Base-by-base conservation (phyloP, 2,797 vertebrate genomes). In the Ispidina picta region DNA sequence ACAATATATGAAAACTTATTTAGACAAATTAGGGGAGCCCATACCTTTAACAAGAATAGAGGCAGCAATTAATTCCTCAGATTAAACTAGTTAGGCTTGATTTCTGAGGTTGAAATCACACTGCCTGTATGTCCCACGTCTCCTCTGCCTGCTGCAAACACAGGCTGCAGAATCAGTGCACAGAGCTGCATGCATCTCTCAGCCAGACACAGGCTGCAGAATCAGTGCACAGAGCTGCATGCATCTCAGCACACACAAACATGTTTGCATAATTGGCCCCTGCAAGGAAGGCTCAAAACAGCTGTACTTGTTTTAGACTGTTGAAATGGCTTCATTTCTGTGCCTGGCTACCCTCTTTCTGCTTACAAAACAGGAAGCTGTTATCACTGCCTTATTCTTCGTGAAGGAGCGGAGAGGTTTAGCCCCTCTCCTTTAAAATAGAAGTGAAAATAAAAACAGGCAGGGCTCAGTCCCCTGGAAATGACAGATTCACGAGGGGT, bases 61-160 rank as follows among this genome's bases (percentile, higher is more conserved):
- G 83, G 52, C 76, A 86, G 71, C 92, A 84, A 84, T 95, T 94
- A 91, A 90, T 88, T 65, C 51, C 63, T 88, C 19, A 77, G 69
- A 83, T 94, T 90, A 88, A 93, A 94, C 81, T 71, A 65, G 88
- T 88, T 86, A 55, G 69, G n/a, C 89, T 91, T 92, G 83, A 84
- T 89, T 95, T 94, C 76, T 92, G 88, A 84, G 72, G 43, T 51
- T 84, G 91, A 83, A 93, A 84, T 94, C 58, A 12, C 35, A 15
- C 16, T 91, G 86, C 25, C 10, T 9, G 3, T 58, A 3, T 25
- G 60, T 62, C 59, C 21, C 2, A 0, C 70, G 59, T 89, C 64
- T 84, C 84, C 86, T 91, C 68, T 88, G 77, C 64, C 54, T 77
- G 48, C 54, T 68, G 8, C 82, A 79, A 82, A 44, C 25, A 41